phyloP scores from a whole-genome alignment of 2,888 invertebrate species.

The Caenorhabditis sp. region DNA sequence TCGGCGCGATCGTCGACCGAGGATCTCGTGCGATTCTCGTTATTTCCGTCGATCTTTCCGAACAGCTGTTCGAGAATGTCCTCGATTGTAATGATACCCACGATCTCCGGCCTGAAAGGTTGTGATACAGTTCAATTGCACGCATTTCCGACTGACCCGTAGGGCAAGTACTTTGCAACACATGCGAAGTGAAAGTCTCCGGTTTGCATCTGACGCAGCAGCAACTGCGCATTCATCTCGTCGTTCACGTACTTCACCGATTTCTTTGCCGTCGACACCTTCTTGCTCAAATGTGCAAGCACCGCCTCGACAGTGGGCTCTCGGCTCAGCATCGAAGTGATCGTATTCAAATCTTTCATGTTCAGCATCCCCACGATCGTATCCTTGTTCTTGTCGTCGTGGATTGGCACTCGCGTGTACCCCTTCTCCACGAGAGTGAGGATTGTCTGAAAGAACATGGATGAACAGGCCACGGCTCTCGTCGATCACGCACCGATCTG shows the following conservation, averaged over 20 bases:
- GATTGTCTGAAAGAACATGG: slow-evolving; percentile 30
- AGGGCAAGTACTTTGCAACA: slow-evolving; percentile 31
- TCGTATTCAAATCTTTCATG: slow-evolving; percentile 39
- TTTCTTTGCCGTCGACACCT: slow-evolving; percentile 9
- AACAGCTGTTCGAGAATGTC: slow-evolving; percentile 54
- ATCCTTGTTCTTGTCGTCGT: slow-evolving; percentile 36
- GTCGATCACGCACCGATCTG: slow-evolving; percentile 28
- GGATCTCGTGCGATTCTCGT: slow-evolving; percentile 22
- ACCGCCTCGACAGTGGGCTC: slow-evolving; percentile 30
- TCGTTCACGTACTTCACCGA: slow-evolving; percentile 40
- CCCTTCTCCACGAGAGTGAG: slow-evolving; percentile 54
- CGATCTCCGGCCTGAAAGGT: slow-evolving; percentile 23
- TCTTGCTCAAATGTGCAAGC: slow-evolving; percentile 8
- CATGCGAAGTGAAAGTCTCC: slow-evolving; percentile 52
- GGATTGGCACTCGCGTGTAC: slow-evolving; percentile 50
- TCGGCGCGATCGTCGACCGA: slow-evolving; percentile 32
- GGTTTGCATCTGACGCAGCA: slow-evolving; percentile 47
- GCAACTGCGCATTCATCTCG: slow-evolving; percentile 40
- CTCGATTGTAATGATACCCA: slow-evolving; percentile 56
- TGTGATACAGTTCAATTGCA: too few relatives aligned
- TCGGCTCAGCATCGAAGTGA: slow-evolving; percentile 11
- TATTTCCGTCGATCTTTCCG: slow-evolving; percentile 46
- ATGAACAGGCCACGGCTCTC: background rate
- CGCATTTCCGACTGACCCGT: slow-evolving; percentile 29
- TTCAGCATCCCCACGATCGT: slow-evolving; percentile 44